Evolutionary conservation across 2,113 vertebrate genomes (phyloP), one percentile per base, ranked within the genome.

Genomic region (Aptenodytes forsteri): DNA sequence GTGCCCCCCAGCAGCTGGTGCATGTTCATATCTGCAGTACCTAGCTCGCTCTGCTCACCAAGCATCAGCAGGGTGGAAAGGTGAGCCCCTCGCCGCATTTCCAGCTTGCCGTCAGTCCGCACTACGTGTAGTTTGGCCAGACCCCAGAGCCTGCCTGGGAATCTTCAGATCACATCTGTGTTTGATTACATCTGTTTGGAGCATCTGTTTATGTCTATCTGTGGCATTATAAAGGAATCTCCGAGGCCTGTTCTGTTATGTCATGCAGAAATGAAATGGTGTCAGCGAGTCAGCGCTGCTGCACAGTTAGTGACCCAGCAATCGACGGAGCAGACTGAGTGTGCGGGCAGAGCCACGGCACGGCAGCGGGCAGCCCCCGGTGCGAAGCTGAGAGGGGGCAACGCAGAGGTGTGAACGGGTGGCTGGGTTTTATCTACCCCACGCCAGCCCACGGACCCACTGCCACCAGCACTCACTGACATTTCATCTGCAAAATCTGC

Each of bases 201-300:
- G 84, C 91, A 93, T 93, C 89, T 85, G 93, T 84, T 94, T 96
- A 76, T 66, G 71, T 91, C 94, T 95, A 88, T 91, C 94, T 81
- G 91, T 93, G 90, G 71, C 78, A 85, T 82, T 82, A 84, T 23
- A 42, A 79, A 94, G 92, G 52, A 85, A 87, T 94, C 92, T 94
- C 77, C 2, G 0, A 72, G 89, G 86, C 44, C 87, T 69, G 61
- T 71, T 84, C 40, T 78, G 61, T 79, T 79, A 83, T 89, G 91
- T 79, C 91, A 72, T 69, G 77, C 52, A 84, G 77, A 95, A 95
- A 87, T 11, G 11, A 47, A 81, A 30, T 2, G 27, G 77, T 93
- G 86, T 87, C 83, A 64, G 70, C 2, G 0, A 96, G 49, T 29
- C 75, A 44, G 61, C 0, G 0, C 52, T 26, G 73, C 90, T 64